Evolutionary conservation across 92 coral and sea anemone genomes (phyloP), one percentile per base, ranked within the genome.

Genomic region (Metridium senile): DNA sequence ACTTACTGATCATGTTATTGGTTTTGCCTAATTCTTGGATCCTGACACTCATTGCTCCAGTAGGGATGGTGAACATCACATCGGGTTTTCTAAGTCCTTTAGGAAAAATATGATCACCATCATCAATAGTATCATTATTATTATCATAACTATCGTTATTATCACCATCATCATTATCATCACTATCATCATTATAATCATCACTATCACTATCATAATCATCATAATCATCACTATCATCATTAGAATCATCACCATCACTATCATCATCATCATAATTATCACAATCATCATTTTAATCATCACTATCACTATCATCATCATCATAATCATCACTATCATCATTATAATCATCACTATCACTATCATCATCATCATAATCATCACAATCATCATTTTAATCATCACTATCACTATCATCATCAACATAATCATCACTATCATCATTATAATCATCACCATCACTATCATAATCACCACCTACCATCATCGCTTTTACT

Each of bases 51-150:
- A 87, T 90, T 31, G 92, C 91, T 21, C 89, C 85, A 26, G 58
- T 59, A 9, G 96, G 96, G 26, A 90, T 90, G 17, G 82, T 73
- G 52, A 90, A 72, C 96, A 90, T 73, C 20, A 85, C 66, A 23
- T 79, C 88, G 6, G 91, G 90, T 0, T 47, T 39, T 3, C 19
- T 0, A 4, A 32, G 78, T 23, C 93, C 90, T 89, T 35, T 39
- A 39, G n/a, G n/a, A n/a, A n/a, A n/a, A n/a, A n/a, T n/a, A 13
- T 39, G 8, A 39, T 6, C 49, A 4, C 13, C 13, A 4, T 39
- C 8, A 4, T 39, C 13, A 4, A 16, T 21, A 20, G 2, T 3
- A 9, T 54, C 23, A 54, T 54, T 19, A n/a, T n/a, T n/a, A n/a
- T n/a, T n/a, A n/a, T n/a, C n/a, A n/a, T n/a, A n/a, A n/a, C n/a